Evolutionary conservation across 2,797 vertebrate genomes (phyloP), one percentile per base, ranked within the genome.

Genomic region (Otus scops): DNA sequence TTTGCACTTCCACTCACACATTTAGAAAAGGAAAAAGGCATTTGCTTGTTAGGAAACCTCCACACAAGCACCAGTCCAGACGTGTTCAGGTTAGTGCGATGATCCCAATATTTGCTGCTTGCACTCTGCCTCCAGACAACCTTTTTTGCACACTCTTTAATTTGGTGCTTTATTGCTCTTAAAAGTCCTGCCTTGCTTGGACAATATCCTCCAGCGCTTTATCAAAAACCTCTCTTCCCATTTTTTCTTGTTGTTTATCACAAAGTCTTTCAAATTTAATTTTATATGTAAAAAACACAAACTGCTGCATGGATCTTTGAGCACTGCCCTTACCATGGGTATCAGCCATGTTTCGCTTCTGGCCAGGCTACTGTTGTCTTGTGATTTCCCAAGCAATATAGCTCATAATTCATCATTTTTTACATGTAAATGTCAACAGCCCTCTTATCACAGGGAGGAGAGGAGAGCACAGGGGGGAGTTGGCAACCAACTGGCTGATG

Each of bases 21-120:
- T 39, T 13, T 1, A 38, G 77, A 45, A 23, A n/a, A 30, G 21
- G 30, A 15, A 47, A 38, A 34, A 27, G 34, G 8, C 8, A 7
- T 13, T 28, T 61, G 11, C 36, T 43, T 6, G 9, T 6, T 10
- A 2, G 20, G 63, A 75, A 13, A 16, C 27, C 63, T 24, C 13
- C 11, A 9, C 26, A 13, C 15, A 30, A 15, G 24, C 4, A 7
- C 8, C 6, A 12, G 8, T 32, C 41, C 27, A 1, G 3, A 4
- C 0, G 7, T 3, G 23, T 27, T 32, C 76, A 28, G n/a, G 38
- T 65, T 17, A 27, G 30, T 16, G 30, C 9, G 26, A 23, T 6
- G 34, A 14, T 48, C 60, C 50, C 12, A 7, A 1, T 53, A 8
- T 39, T 41, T 16, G 41, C 53, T 24, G 39, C 30, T 53, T 26